Conservation (phyloP, 1,140 invertebrate genomes). For the Listronotus oregonensis region DNA sequence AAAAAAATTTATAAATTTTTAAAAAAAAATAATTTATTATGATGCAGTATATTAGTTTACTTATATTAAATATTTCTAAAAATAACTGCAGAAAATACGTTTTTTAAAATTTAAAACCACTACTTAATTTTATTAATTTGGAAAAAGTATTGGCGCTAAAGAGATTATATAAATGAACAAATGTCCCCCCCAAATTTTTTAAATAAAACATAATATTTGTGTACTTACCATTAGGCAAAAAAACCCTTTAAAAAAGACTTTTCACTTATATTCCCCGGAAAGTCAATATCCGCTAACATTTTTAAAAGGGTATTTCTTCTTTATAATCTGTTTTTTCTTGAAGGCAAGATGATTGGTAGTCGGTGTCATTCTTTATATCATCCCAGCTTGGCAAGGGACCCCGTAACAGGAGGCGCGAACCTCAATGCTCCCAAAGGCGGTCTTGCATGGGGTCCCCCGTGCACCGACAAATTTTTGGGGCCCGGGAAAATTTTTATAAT, state of each 20-base stretch:
- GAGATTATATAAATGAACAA: no score
- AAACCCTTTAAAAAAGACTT: conserved; percentile 80
- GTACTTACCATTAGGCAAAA: conserved; percentile 74
- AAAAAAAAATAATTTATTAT: no score
- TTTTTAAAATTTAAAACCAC: no score
- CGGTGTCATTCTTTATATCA: conserved; percentile 69
- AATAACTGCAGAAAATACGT: no score
- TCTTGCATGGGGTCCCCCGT: conserved; percentile 78
- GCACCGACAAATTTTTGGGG: conserved; percentile 70
- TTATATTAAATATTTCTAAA: no score
- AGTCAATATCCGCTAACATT: conserved; percentile 54
- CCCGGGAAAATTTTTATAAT: conserved; percentile 67
- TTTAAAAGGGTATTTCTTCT: conserved; percentile 51
- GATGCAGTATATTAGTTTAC: no score
- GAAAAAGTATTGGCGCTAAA: no score
- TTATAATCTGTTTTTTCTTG: conserved; percentile 63
- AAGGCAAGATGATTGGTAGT: conserved; percentile 70
- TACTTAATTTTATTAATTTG: no score
- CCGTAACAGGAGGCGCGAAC: conserved; percentile 68
- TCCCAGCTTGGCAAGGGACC: conserved; percentile 70
- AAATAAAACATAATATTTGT: no score
- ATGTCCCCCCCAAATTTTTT: no score
- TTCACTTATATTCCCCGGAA: conserved; percentile 63
- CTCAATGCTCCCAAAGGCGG: conserved; percentile 64
- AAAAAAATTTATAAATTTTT: no score